A percentile compares a stretch with the other conserved stretches of the same genome.
Evolutionary conservation across 2,113 vertebrate genomes (phyloP).

Genomic region (Lepus europaeus): DNA sequence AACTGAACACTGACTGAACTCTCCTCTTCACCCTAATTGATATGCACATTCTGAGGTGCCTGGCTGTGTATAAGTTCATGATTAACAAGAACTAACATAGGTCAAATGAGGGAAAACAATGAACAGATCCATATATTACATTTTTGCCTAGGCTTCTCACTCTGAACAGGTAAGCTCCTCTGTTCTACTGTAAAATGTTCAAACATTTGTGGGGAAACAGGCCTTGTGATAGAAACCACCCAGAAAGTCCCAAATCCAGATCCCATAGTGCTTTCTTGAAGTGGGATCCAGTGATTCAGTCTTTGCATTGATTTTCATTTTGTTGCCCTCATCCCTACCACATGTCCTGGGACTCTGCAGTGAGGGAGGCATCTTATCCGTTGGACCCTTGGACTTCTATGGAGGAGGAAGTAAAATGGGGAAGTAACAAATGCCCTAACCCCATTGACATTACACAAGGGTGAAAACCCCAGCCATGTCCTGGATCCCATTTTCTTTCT

Average conservation of each 20-base stretch:
- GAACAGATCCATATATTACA: background rate
- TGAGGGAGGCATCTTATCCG: background rate
- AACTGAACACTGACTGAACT: background rate
- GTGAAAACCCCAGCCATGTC: background rate
- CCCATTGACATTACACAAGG: background rate
- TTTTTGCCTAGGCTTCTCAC: background rate
- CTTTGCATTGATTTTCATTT: background rate
- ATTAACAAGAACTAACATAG: background rate
- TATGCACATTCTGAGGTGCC: background rate
- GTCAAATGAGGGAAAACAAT: background rate
- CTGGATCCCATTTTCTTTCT: background rate
- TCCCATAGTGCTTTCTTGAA: background rate
- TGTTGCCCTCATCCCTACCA: background rate
- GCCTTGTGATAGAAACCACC: background rate
- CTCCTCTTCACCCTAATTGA: background rate
- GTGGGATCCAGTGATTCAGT: background rate
- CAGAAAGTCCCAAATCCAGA: background rate
- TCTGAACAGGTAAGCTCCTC: background rate
- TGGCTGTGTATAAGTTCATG: background rate
- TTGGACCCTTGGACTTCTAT: background rate
- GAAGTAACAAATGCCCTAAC: background rate
- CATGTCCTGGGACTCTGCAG: background rate
- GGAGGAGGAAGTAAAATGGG: background rate
- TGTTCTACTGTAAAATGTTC: background rate
- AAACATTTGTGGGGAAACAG: background rate